A percentile compares a stretch with the other conserved stretches of the same genome.
phyloP scores from a whole-genome alignment of 2,797 vertebrate species.

The Tragelaphus oryx region DNA sequence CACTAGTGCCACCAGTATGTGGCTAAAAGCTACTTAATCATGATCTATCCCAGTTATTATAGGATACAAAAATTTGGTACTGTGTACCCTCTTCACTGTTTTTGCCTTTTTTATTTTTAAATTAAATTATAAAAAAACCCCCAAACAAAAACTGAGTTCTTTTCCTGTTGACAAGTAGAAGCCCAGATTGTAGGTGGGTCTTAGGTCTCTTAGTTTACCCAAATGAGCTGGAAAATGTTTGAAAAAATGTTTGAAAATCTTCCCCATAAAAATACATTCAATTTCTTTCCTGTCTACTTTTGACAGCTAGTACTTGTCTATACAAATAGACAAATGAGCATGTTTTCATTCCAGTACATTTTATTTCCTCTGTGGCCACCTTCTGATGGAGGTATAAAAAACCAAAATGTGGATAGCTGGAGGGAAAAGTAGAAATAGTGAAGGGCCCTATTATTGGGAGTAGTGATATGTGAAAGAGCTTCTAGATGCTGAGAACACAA shows the following conservation, averaged over 20 bases:
- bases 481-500: constrained; percentile 14
- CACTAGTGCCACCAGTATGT: not conserved
- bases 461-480: not conserved
- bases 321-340: constrained; percentile 31
- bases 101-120: not conserved
- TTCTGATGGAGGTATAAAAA: constrained; percentile 32
- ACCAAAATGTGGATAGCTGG: not conserved
- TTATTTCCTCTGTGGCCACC: constrained; percentile 25
- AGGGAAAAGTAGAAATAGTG: not conserved
- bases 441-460: not conserved
- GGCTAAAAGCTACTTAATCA: not conserved
- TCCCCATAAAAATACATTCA: not conserved
- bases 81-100: not conserved
- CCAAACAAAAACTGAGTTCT: not conserved
- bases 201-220: not conserved
- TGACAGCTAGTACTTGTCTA: not conserved
- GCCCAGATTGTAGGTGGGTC: not conserved
- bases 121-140: not conserved
- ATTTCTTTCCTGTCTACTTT: not conserved
- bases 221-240: not conserved
- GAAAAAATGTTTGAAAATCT: not conserved
- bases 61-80: not conserved
- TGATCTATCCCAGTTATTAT: not conserved
- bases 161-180: not conserved
- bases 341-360: constrained; percentile 28